These are phyloP conservation scores for Drosophila austrosaltans DNA, from an alignment of 2,888 invertebrate species.

Conservation along the genomic window DNA sequence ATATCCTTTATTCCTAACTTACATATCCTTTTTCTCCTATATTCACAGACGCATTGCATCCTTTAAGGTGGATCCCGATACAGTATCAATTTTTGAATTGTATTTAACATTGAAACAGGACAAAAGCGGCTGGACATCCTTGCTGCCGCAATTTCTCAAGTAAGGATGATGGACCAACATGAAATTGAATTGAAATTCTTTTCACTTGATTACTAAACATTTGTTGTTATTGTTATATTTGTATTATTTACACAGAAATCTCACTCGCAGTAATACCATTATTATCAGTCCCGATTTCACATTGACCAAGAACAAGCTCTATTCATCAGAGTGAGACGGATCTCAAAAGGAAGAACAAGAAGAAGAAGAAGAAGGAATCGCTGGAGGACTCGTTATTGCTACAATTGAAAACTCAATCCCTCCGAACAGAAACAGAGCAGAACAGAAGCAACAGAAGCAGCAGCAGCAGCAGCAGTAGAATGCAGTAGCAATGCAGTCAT, in stretches of 20 bases:
- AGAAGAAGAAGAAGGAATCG: slow-evolving; percentile 41
- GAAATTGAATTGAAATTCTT: no score
- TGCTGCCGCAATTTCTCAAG: slow-evolving; percentile 95
- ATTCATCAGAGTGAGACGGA: slow-evolving; percentile 85
- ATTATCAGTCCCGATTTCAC: slow-evolving; percentile 95
- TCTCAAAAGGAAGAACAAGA: background rate
- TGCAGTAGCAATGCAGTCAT: slow-evolving; percentile 24
- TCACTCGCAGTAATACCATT: slow-evolving; percentile 93
- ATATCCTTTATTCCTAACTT: background rate
- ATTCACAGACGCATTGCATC: slow-evolving; percentile 88
- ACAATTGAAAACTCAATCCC: slow-evolving; percentile 71
- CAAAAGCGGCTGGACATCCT: slow-evolving; percentile 92
- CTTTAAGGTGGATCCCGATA: slow-evolving; percentile 93
- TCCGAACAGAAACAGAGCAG: slow-evolving; percentile 62
- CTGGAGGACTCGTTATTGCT: slow-evolving; percentile 6
- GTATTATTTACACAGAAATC: slow-evolving; percentile 86
- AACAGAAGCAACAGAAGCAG: slow-evolving; percentile 34
- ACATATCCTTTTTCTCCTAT: slow-evolving; percentile 1
- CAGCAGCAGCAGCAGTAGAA: slow-evolving; percentile 37
- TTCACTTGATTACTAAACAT: no score
- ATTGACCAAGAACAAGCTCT: slow-evolving; percentile 95
- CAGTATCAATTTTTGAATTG: slow-evolving; percentile 95
- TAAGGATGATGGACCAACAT: slow-evolving; percentile 84
- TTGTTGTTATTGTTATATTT: background rate
- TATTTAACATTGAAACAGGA: slow-evolving; percentile 94